Evolutionary conservation across 2,888 invertebrate genomes (phyloP).

Genomic region (Brachynemurus nebulosus): DNA sequence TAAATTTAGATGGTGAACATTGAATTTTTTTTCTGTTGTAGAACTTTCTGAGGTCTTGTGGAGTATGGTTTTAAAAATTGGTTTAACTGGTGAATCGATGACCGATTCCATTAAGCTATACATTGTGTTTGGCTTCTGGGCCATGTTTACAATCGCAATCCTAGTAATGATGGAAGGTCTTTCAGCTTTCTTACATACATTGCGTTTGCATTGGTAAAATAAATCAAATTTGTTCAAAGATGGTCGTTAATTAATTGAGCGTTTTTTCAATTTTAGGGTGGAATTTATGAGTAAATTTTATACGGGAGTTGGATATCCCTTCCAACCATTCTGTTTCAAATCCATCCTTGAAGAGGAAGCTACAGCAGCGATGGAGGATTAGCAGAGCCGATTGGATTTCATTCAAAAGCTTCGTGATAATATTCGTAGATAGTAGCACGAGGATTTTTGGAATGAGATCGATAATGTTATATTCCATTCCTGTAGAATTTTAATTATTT

Average conservation of each 20-base stretch:
- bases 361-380: constrained; percentile 24
- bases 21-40: constrained; percentile 26
- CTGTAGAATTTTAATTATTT: too few species aligned
- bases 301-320: constrained; percentile 64
- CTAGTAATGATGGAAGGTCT: constrained; percentile 83
- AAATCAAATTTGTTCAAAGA: too few species aligned
- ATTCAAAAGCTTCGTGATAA: too few species aligned
- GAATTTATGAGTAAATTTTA: constrained; percentile 82
- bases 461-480: too few species aligned
- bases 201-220: constrained; percentile 70
- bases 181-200: constrained; percentile 79
- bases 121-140: constrained; percentile 61
- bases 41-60: constrained; percentile 74
- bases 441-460: too few species aligned
- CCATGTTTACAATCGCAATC: constrained; percentile 66
- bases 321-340: constrained; percentile 78
- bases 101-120: constrained; percentile 40
- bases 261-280: constrained; percentile 47
- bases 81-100: constrained; percentile 21
- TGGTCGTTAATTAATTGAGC: not conserved
- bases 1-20: constrained; percentile 30
- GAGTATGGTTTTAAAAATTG: constrained; percentile 45
- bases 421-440: too few species aligned
- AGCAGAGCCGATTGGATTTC: too few species aligned
- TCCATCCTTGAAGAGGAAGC: constrained; percentile 47